phyloP scores from a whole-genome alignment of 1,140 invertebrate species.

The Trypoxylus dichotomus region DNA sequence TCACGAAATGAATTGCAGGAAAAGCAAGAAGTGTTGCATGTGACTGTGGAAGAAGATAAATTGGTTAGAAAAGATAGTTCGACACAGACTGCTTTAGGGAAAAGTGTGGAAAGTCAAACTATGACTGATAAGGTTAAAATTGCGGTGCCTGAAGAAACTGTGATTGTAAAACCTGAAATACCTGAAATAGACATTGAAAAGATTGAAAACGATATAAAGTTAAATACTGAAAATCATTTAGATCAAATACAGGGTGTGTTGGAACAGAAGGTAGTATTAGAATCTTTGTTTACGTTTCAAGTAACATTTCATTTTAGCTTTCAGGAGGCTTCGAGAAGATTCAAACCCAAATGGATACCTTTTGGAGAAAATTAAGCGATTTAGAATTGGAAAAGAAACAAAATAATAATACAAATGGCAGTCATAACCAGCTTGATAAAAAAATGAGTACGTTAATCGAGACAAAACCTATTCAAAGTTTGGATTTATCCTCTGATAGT shows the following conservation, averaged over 20 bases:
- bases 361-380: conserved; percentile 46
- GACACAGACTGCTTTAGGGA: conserved; percentile 25
- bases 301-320: conserved; percentile 33
- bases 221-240: conserved; percentile 17
- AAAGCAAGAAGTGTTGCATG: not conserved
- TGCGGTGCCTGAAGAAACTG: not conserved
- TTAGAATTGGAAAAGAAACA: conserved; percentile 37
- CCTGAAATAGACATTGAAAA: conserved; percentile 7
- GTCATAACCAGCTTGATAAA: too few relatives aligned
- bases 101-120: not conserved
- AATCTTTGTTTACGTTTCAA: not conserved
- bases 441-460: too few relatives aligned
- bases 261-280: conserved; percentile 26
- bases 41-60: not conserved
- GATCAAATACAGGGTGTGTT: conserved; percentile 17
- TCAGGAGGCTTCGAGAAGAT: conserved; percentile 45
- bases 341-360: conserved; percentile 47
- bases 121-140: not conserved
- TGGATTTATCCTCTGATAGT: not conserved
- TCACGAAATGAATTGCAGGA: conserved; percentile 23
- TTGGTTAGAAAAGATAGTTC: conserved; percentile 13
- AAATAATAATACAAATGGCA: conserved; percentile 27
- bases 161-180: not conserved
- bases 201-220: conserved; percentile 12
- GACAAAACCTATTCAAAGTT: not conserved